Evolutionary conservation across 2,797 vertebrate genomes (phyloP).

Genomic region (Lepilemur septentrionalis): DNA sequence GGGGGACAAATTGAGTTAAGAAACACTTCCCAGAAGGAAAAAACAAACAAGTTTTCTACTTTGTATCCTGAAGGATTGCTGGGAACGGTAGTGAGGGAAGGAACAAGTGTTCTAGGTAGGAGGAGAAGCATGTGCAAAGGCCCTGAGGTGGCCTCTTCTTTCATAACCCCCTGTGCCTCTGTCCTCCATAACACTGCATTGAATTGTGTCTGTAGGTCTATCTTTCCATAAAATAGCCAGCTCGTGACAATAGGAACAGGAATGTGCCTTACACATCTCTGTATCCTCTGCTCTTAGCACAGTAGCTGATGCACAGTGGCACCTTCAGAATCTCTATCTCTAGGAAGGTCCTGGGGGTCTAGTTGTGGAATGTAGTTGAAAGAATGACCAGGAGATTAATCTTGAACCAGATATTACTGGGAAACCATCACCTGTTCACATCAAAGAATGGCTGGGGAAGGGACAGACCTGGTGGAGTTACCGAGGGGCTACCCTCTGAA

Average conservation of each 20-base stretch:
- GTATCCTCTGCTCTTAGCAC: background rate
- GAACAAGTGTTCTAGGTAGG: background rate
- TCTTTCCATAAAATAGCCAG: background rate
- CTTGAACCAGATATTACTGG: background rate
- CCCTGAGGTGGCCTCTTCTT: background rate
- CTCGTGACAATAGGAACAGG: background rate
- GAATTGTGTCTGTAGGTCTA: background rate
- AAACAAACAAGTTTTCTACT: background rate
- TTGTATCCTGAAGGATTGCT: background rate
- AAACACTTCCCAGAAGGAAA: background rate
- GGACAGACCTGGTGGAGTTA: background rate
- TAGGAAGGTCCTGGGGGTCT: background rate
- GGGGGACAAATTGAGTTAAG: background rate
- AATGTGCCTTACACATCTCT: background rate
- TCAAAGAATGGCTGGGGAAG: background rate
- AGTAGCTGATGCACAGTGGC: background rate
- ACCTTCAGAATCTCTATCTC: background rate
- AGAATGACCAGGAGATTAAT: background rate
- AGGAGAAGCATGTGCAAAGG: background rate
- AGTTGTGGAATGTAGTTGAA: background rate
- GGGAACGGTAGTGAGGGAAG: background rate
- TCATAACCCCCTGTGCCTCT: background rate
- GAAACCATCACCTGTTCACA: background rate
- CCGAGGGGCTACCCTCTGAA: background rate
- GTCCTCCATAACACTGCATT: background rate